Evolutionary conservation across 2,113 vertebrate genomes (phyloP).

Genomic region (Rhineura floridana): DNA sequence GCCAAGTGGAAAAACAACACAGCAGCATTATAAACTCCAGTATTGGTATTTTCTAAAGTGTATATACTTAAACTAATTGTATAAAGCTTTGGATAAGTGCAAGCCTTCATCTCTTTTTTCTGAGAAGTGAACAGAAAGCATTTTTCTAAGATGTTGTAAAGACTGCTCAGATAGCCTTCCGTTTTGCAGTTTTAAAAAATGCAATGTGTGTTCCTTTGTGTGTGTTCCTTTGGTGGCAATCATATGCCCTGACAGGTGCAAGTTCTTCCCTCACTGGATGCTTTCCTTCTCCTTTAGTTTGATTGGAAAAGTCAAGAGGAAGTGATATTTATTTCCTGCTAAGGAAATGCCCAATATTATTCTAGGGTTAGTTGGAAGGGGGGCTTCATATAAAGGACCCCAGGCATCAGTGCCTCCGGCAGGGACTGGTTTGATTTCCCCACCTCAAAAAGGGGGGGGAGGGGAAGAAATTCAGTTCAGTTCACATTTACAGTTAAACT

Average conservation of each 20-base stretch:
- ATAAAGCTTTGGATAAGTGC: conserved; percentile 57
- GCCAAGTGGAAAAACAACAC: conserved; percentile 24
- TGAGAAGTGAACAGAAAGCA: conserved; percentile 29
- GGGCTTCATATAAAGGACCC: not conserved
- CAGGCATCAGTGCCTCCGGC: not conserved
- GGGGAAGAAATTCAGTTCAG: too few relatives aligned
- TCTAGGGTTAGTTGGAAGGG: not conserved
- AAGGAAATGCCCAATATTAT: not conserved
- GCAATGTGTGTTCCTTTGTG: accelerated
- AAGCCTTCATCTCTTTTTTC: conserved; percentile 48
- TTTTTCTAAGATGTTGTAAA: conserved; percentile 28
- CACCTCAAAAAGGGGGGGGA: too few relatives aligned
- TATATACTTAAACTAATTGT: conserved; percentile 61
- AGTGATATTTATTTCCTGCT: not conserved
- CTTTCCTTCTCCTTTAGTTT: not conserved
- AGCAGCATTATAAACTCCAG: conserved; percentile 38
- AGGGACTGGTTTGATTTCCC: not conserved
- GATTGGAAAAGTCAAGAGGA: not conserved
- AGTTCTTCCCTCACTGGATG: not conserved
- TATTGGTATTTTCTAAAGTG: conserved; percentile 55
- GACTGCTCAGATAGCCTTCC: conserved; percentile 40
- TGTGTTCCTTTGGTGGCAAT: conserved; percentile 21
- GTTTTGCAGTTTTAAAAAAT: conserved; percentile 31
- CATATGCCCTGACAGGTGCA: not conserved
- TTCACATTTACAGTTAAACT: too few relatives aligned